phyloP scores from a whole-genome alignment of 2,888 invertebrate species.

The Morpho deidamia region DNA sequence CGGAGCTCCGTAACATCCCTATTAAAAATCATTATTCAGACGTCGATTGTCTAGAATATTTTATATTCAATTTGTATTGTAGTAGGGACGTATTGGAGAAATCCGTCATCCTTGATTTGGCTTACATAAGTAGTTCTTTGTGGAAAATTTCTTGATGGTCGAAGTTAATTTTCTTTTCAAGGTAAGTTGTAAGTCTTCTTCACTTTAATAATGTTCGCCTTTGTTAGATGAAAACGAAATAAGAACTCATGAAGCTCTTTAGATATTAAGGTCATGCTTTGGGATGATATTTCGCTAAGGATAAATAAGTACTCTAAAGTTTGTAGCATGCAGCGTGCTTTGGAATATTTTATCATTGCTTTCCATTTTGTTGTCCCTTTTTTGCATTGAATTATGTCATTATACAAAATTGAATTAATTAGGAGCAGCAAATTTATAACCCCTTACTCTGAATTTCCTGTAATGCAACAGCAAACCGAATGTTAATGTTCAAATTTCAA shows the following conservation, averaged over 20 bases:
- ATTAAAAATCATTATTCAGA: neutral
- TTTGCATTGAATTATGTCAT: too few relatives aligned
- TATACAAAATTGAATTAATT: too few relatives aligned
- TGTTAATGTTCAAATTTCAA: too few relatives aligned
- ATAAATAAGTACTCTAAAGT: constrained; percentile 7
- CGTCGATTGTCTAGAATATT: neutral
- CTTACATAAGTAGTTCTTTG: constrained; percentile 15
- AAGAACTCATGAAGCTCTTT: neutral
- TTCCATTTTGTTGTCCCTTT: constrained; percentile 30
- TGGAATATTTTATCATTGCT: constrained; percentile 46
- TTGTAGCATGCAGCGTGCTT: constrained; percentile 56
- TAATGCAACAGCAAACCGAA: too few relatives aligned
- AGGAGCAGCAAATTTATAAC: too few relatives aligned
- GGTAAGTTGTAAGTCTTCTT: constrained; percentile 1
- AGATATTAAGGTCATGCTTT: constrained; percentile 14
- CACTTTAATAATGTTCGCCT: constrained; percentile 5
- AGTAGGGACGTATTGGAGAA: constrained; percentile 20
- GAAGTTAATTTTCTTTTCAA: constrained; percentile 4
- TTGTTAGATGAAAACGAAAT: constrained; percentile 6
- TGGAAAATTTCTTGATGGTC: constrained; percentile 6
- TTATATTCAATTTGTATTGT: constrained; percentile 3
- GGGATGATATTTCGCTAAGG: neutral
- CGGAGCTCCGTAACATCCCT: too few relatives aligned
- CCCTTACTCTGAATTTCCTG: too few relatives aligned
- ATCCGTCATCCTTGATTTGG: constrained; percentile 11